Conservation (phyloP, 2,888 invertebrate genomes). For the Amiota minor region DNA sequence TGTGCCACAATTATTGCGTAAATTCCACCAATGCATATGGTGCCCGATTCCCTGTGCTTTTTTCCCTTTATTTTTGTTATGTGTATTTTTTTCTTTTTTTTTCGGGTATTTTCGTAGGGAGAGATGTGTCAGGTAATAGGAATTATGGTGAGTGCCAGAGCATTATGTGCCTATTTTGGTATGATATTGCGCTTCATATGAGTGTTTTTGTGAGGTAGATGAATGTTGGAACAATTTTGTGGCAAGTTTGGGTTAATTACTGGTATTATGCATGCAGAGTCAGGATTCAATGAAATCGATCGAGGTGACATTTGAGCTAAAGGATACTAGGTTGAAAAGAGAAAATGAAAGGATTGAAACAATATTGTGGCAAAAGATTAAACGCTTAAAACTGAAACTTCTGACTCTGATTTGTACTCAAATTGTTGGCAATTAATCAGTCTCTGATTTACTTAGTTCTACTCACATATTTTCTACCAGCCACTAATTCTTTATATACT, state of each 20-base stretch:
- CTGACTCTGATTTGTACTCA: too few species aligned
- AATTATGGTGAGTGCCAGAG: conserved; percentile 18
- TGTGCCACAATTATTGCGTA: conserved; percentile 21
- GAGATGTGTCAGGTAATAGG: neutral
- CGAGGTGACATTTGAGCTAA: too few species aligned
- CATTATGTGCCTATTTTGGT: conserved; percentile 44
- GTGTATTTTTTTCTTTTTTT: neutral
- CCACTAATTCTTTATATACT: neutral
- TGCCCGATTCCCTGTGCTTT: neutral
- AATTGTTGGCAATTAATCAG: too few species aligned
- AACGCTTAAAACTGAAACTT: too few species aligned
- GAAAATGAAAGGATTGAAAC: too few species aligned
- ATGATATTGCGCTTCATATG: neutral
- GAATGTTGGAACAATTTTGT: conserved; percentile 10
- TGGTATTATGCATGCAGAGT: too few species aligned
- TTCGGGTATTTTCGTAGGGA: neutral
- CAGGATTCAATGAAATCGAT: too few species aligned
- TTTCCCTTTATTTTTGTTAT: neutral
- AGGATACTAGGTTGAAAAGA: too few species aligned
- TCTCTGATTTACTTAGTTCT: too few species aligned
- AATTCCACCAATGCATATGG: neutral
- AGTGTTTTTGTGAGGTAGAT: neutral
- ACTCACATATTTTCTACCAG: neutral
- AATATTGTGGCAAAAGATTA: too few species aligned
- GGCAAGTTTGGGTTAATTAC: too few species aligned